Percentiles rank a stretch among this genome's conserved stretches.
These are phyloP conservation scores for Parazoanthus darwini DNA, from an alignment of 92 coral and sea anemone genomes.

Conservation along the genomic window DNA sequence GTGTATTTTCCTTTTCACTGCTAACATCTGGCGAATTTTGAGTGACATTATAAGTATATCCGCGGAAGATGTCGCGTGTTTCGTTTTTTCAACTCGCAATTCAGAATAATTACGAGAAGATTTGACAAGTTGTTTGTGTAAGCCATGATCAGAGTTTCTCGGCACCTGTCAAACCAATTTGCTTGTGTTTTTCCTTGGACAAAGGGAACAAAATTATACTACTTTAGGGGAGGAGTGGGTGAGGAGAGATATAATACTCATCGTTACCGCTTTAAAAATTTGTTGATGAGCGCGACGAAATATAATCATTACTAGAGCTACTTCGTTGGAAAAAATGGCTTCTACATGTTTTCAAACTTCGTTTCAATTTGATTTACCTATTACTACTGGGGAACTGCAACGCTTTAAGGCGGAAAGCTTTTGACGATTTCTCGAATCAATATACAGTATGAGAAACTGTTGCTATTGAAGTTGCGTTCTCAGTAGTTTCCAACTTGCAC, in stretches of 20 bases:
- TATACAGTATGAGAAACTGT: too few species aligned
- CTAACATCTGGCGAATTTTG: slow-evolving; percentile 34
- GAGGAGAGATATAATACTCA: background rate
- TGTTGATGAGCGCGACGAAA: background rate
- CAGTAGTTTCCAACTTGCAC: too few species aligned
- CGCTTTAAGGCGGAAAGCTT: background rate
- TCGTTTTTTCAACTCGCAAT: background rate
- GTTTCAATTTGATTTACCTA: too few species aligned
- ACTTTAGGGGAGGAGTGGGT: slow-evolving; percentile 12
- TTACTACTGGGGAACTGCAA: background rate
- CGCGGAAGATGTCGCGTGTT: slow-evolving; percentile 11
- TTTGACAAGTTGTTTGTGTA: slow-evolving; percentile 1
- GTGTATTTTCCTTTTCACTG: slow-evolving; percentile 23
- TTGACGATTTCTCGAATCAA: too few species aligned
- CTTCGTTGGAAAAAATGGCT: background rate
- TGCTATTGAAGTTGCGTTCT: too few species aligned
- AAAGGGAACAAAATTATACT: slow-evolving; percentile 2
- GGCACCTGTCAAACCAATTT: slow-evolving; percentile 12
- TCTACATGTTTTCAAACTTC: background rate
- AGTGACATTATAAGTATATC: slow-evolving; percentile 32
- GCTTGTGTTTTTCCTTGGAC: background rate
- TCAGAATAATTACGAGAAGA: slow-evolving; percentile 2
- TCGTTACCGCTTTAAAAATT: background rate
- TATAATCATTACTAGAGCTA: background rate
- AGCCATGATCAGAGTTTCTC: background rate